A percentile compares a stretch with the other conserved stretches of the same genome.
Conservation (phyloP, 1,140 invertebrate genomes). For the Lethrus apterus region DNA sequence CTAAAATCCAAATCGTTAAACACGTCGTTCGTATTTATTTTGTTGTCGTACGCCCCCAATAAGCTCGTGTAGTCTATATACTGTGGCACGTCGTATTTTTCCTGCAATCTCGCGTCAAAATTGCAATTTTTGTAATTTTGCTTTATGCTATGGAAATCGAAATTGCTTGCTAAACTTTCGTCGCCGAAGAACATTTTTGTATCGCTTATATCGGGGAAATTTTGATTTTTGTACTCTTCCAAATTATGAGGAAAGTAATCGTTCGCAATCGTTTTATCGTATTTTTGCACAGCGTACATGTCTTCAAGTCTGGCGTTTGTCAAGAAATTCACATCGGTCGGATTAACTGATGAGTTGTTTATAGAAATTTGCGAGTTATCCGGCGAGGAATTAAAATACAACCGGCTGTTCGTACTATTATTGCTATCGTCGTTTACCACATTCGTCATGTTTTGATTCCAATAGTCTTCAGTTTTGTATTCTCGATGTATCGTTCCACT, state of each 20-base stretch:
- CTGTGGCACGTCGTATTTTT: slow-evolving; percentile 29
- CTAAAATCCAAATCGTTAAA: slow-evolving; percentile 33
- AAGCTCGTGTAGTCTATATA: slow-evolving; percentile 32
- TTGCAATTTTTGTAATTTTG: slow-evolving; percentile 20
- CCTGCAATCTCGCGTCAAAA: slow-evolving; percentile 24
- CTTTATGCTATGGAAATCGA: slow-evolving; percentile 12
- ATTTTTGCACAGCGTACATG: slow-evolving; percentile 5
- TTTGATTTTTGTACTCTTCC: slow-evolving; percentile 19
- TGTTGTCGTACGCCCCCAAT: slow-evolving; percentile 28
- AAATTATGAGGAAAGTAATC: slow-evolving; percentile 18
- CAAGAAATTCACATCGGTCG: slow-evolving; percentile 12
- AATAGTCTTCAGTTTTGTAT: slow-evolving; percentile 47
- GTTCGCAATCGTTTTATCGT: slow-evolving; percentile 8
- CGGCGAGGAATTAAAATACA: slow-evolving; percentile 37
- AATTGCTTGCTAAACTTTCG: slow-evolving; percentile 5
- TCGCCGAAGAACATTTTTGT: slow-evolving; percentile 20
- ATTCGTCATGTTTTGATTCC: slow-evolving; percentile 25
- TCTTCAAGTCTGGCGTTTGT: slow-evolving; percentile 8
- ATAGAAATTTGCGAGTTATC: slow-evolving; percentile 21
- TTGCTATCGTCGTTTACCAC: slow-evolving; percentile 37
- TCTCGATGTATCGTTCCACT: slow-evolving; percentile 55
- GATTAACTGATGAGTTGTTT: slow-evolving; percentile 9
- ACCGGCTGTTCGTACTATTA: slow-evolving; percentile 34
- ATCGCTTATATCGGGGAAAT: slow-evolving; percentile 17
- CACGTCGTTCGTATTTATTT: slow-evolving; percentile 25